A percentile compares a stretch with the other conserved stretches of the same genome.
These are phyloP conservation scores for Clarias laeviceps DNA, from an alignment of 2,797 vertebrate genomes.

Conservation along the genomic window DNA sequence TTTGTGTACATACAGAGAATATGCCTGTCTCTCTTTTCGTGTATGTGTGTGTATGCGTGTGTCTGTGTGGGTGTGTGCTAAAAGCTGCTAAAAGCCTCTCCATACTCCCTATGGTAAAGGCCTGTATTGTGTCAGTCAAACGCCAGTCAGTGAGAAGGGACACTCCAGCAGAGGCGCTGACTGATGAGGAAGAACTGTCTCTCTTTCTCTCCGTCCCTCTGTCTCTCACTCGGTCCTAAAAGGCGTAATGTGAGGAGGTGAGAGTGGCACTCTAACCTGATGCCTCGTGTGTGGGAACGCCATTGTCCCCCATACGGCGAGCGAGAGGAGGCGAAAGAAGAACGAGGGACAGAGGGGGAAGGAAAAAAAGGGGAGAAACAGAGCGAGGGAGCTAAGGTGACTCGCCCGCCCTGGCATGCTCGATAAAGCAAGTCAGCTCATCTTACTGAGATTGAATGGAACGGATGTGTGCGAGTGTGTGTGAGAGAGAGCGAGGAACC, in stretches of 20 bases:
- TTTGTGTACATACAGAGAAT: too few relatives aligned
- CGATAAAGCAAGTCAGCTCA: constrained; percentile 51
- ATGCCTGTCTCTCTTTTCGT: not conserved
- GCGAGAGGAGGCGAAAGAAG: constrained; percentile 46
- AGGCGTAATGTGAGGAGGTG: constrained; percentile 70
- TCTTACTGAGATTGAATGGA: constrained; percentile 52
- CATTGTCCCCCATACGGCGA: constrained; percentile 60
- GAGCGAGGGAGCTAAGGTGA: constrained; percentile 50
- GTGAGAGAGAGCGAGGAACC: constrained; percentile 17
- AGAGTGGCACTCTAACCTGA: constrained; percentile 66
- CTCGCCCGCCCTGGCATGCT: constrained; percentile 37
- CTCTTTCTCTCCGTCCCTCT: not conserved
- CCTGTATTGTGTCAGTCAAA: constrained; percentile 55
- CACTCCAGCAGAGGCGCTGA: constrained; percentile 40
- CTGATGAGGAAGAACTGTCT: constrained; percentile 47
- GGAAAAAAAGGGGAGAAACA: constrained; percentile 59
- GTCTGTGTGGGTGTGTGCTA: not conserved
- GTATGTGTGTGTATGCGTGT: not conserved
- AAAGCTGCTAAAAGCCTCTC: constrained; percentile 56
- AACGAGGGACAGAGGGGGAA: constrained; percentile 29
- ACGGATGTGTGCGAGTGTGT: constrained; percentile 40
- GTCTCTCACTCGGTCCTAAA: constrained; percentile 64
- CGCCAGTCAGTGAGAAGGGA: constrained; percentile 41
- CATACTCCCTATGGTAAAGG: constrained; percentile 49
- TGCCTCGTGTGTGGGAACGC: constrained; percentile 74